Evolutionary conservation across 2,888 invertebrate genomes (phyloP).

Genomic region (Harmothoe impar): DNA sequence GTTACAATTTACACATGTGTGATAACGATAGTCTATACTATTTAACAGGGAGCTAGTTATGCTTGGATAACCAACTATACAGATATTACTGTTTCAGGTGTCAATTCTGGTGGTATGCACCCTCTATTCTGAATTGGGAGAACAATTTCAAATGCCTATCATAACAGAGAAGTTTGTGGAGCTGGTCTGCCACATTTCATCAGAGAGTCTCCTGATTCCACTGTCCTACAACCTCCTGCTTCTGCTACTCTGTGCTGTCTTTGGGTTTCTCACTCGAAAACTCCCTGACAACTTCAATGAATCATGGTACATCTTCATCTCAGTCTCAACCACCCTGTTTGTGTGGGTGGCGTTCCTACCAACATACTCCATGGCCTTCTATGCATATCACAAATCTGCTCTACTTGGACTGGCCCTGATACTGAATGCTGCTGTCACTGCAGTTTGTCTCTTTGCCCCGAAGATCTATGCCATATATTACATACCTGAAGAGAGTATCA

Average conservation of each 20-base stretch:
- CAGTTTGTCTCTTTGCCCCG: no score
- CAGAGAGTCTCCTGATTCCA: slow-evolving; percentile 35
- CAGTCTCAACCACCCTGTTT: no score
- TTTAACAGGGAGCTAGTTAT: no score
- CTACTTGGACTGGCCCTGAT: neutral
- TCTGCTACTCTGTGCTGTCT: slow-evolving; percentile 20
- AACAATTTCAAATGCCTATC: slow-evolving; percentile 43
- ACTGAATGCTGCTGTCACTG: no score
- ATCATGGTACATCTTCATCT: no score
- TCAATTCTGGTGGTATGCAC: neutral
- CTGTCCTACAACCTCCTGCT: slow-evolving; percentile 50
- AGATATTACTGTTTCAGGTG: neutral
- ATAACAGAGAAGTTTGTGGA: slow-evolving; percentile 41
- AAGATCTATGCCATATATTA: no score
- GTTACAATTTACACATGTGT: no score
- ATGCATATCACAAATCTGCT: slow-evolving; percentile 42
- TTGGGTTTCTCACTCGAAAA: slow-evolving; percentile 48
- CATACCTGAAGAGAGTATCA: neutral
- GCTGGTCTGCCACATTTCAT: slow-evolving; percentile 33
- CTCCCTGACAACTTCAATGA: no score
- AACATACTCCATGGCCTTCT: slow-evolving; percentile 33
- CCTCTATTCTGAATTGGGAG: neutral
- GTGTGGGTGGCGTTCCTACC: no score
- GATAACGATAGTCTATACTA: no score
- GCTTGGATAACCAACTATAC: no score